Conservation (phyloP, 2,797 vertebrate genomes). For the Hydrocynus forskahlii region DNA sequence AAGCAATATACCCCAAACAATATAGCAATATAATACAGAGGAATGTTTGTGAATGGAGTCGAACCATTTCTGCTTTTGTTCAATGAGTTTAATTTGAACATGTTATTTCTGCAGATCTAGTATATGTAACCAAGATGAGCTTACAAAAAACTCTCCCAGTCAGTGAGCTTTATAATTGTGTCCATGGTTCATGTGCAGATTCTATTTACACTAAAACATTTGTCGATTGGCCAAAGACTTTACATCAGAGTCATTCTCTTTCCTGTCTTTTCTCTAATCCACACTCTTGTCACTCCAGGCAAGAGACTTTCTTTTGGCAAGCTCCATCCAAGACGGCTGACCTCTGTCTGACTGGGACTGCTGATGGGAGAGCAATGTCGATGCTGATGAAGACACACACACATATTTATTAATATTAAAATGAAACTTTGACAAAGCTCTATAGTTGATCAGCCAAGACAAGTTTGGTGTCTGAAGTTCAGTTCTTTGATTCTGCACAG, state of each 20-base stretch:
- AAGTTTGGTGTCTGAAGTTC: too few relatives aligned
- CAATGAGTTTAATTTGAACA: not conserved
- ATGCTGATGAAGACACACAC: constrained; percentile 27
- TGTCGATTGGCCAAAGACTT: not conserved
- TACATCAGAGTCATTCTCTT: constrained; percentile 22
- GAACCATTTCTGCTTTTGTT: not conserved
- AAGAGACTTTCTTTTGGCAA: constrained; percentile 88
- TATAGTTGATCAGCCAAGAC: too few relatives aligned
- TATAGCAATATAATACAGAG: not conserved
- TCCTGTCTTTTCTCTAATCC: constrained; percentile 46
- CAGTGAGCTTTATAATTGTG: too few relatives aligned
- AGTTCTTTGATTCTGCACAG: too few relatives aligned
- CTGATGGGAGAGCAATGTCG: constrained; percentile 24
- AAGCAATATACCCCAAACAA: not conserved
- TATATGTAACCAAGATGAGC: not conserved
- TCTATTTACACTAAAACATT: not conserved
- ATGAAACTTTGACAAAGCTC: too few relatives aligned
- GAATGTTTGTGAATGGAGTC: too few relatives aligned
- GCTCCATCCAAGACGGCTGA: constrained; percentile 87
- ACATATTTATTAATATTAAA: not conserved
- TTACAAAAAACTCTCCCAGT: not conserved
- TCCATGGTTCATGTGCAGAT: not conserved
- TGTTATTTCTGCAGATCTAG: not conserved
- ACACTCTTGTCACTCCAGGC: constrained; percentile 86
- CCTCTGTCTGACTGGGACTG: constrained; percentile 55